Base-by-base conservation (phyloP, 92 coral and sea anemone species). In the Epizoanthus illoricatus region DNA sequence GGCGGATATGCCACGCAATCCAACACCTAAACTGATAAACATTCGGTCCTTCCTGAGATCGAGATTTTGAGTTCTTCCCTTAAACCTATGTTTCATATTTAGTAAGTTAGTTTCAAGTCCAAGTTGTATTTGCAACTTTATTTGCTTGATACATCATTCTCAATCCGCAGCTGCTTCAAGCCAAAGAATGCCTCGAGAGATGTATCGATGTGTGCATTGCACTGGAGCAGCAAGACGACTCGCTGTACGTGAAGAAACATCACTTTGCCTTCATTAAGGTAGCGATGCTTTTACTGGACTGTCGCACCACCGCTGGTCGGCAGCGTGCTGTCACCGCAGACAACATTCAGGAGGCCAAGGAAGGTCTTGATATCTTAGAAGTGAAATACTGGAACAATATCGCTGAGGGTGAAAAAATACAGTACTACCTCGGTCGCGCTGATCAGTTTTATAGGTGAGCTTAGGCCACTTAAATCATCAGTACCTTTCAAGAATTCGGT, bases 291-390 rank as follows among this genome's bases (percentile, higher is more conserved):
- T 64, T 86, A 72, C 80, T 91, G 42, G 90, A 91, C 66, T 91
- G 94, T 75, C 92, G 94, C 68, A 88, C 92, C 16, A 84, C 86
- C 39, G 90, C 92, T 66, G 90, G 90, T 43, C 90, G 94, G 23
- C 75, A 85, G 39, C 90, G 88, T n/a, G 42, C 65, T 11, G 87
- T 91, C 24, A 73, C 83, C 43, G 88, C 84, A 18, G 86, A 73
- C 19, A 75, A 61, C 58, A 79, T 91, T 59, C 84, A 71, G 12
- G 90, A 88, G 80, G 90, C 90, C 16, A 71, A 83, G 73, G 76
- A 74, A n/a, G 81, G 94, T 69, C 78, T 91, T 18, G 73, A 78
- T 54, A 68, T 61, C 15, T 67, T 91, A 69, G 76, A 72, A 65
- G 79, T 74, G 28, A 79, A 73, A 16, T 89, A 86, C 85, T 85